These are phyloP conservation scores for Coccyzus lansbergi DNA, from an alignment of 2,797 vertebrate genomes.

Conservation along the genomic window DNA sequence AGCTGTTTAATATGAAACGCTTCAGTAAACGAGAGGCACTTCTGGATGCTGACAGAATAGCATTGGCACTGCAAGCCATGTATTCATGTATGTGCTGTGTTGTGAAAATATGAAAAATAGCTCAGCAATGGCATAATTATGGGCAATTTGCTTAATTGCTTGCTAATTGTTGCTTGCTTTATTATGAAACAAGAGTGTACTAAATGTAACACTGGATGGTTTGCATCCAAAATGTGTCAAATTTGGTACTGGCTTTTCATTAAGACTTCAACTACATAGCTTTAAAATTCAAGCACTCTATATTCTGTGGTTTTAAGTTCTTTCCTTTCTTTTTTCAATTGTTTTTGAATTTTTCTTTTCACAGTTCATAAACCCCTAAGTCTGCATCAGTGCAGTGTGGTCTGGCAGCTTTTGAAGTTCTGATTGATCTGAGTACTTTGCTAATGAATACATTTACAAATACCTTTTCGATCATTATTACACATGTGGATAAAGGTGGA, in stretches of 20 bases:
- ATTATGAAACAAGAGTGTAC: conserved; percentile 71
- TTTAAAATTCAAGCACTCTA: neutral
- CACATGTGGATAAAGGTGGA: neutral
- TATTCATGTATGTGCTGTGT: conserved; percentile 75
- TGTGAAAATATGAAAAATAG: conserved; percentile 77
- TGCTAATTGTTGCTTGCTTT: conserved; percentile 76
- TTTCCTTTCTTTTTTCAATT: neutral
- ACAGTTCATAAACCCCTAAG: neutral
- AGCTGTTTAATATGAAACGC: conserved; percentile 76
- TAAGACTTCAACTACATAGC: conserved; percentile 33
- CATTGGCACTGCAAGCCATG: conserved; percentile 72
- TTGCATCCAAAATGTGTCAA: conserved; percentile 67
- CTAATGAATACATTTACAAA: neutral
- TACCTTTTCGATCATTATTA: neutral
- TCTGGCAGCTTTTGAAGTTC: neutral
- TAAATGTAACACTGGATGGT: conserved; percentile 67
- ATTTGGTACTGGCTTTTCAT: conserved; percentile 56
- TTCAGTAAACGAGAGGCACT: conserved; percentile 71
- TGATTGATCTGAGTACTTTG: neutral
- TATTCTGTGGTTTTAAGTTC: neutral
- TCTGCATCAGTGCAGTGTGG: neutral
- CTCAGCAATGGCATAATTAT: conserved; percentile 80
- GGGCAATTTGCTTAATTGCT: conserved; percentile 79
- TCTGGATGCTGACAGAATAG: conserved; percentile 78
- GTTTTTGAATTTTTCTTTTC: neutral